Evolutionary conservation across 2,113 vertebrate species (phyloP), one percentile per base, ranked within the genome.

Genomic region (Felis chaus): DNA sequence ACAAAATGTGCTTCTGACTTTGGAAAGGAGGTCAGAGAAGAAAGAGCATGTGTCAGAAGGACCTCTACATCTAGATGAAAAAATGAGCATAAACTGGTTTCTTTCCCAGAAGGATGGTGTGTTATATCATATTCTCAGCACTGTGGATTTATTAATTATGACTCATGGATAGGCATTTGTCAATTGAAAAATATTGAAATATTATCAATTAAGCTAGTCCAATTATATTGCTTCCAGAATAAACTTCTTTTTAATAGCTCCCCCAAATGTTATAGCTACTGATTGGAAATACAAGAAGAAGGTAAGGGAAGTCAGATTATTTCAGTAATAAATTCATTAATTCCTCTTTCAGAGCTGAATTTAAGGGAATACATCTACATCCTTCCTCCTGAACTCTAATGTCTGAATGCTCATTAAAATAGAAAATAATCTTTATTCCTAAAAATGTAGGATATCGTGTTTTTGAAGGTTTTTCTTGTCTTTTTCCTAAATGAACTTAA

Each of bases 121-220:
- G 23, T 57, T 89, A 31, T 71, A 25, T 96, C 57, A 89, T 76
- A 61, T 55, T 95, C 82, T 93, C 50, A 96, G 41, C 61, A 80
- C 63, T 55, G 16, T 74, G 71, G 6, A 36, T 86, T 94, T 95
- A 89, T 94, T 97, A 80, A 66, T 97, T 94, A 73, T 79, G 53
- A 71, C 66, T 90, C 53, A 63, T 91, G 15, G 39, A 45, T 73
- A 80, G 50, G 27, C 5, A 39, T 90, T 63, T 95, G 23, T 93
- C 61, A 14, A 71, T 90, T 96, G 19, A n/a, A 96, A 97, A 97
- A 91, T 82, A 6, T 69, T 92, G 39, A 97, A 69, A 68, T 95
- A 12, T 66, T 57, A 88, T 39, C 36, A 68, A 33, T 53, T 95
- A 93, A 90, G 39, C 90, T 94, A 36, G 31, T 45, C 18, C 33